A percentile compares a stretch with the other conserved stretches of the same genome.
These are phyloP conservation scores for Danaus chrysippus DNA, from an alignment of 2,888 invertebrate species.

Conservation along the genomic window DNA sequence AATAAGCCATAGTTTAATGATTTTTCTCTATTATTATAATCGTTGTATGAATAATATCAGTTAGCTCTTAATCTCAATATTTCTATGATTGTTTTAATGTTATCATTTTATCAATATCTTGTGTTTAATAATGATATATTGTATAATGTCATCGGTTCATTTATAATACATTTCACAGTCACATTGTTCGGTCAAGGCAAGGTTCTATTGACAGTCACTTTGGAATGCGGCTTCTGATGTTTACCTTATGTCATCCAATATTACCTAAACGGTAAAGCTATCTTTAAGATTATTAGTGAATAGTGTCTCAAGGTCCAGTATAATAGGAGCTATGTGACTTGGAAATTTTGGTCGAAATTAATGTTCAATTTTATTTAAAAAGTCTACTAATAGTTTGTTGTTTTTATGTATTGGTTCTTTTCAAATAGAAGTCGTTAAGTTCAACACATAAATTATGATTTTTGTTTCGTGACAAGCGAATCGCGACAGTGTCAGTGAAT, in stretches of 20 bases:
- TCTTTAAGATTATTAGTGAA: not conserved
- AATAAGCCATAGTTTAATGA: not conserved
- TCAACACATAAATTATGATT: slow-evolving; percentile 41
- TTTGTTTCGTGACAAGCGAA: slow-evolving; percentile 62
- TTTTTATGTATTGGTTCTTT: slow-evolving; percentile 22
- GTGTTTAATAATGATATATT: slow-evolving; percentile 19
- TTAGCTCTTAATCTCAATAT: not conserved
- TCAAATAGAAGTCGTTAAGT: slow-evolving; percentile 41
- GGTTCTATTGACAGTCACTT: slow-evolving; percentile 48
- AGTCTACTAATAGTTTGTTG: slow-evolving; percentile 1
- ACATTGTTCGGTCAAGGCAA: slow-evolving; percentile 65
- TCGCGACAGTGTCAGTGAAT: slow-evolving; percentile 43
- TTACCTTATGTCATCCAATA: slow-evolving; percentile 48
- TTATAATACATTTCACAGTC: slow-evolving; percentile 35
- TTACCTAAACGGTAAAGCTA: slow-evolving; percentile 22
- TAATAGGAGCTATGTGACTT: too few relatives aligned
- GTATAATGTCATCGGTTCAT: slow-evolving; percentile 64
- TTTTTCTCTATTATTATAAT: too few relatives aligned
- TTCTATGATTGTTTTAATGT: slow-evolving; percentile 9
- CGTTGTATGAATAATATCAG: too few relatives aligned
- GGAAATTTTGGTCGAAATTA: too few relatives aligned
- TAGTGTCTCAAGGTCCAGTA: too few relatives aligned
- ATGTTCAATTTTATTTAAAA: slow-evolving; percentile 1
- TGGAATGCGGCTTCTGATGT: slow-evolving; percentile 36
- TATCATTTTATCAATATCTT: not conserved